A percentile compares a stretch with the other conserved stretches of the same genome.
Evolutionary conservation across 1,140 invertebrate species (phyloP).

Genomic region (Zaprionus lachaisei): DNA sequence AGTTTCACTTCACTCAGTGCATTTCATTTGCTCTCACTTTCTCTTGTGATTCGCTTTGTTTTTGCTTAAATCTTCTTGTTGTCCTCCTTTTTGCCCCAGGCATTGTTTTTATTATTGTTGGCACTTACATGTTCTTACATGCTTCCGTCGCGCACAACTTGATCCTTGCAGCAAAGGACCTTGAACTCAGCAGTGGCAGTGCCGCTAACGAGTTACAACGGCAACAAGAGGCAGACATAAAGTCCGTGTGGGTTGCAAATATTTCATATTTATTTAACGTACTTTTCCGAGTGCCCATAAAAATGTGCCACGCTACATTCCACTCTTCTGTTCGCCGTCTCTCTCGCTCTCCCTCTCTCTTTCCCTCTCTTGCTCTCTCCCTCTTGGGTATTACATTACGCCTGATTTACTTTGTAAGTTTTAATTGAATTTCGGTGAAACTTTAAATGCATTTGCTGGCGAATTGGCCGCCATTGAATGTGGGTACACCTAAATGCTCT

Average conservation of each 20-base stretch:
- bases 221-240: slow-evolving; percentile 19
- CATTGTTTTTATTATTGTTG: slow-evolving; percentile 74
- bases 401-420: slow-evolving; percentile 53
- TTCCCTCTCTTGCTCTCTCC: background rate
- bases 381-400: slow-evolving; percentile 11
- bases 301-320: background rate
- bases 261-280: slow-evolving; percentile 62
- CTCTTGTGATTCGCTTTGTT: background rate
- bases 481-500: slow-evolving; percentile 35
- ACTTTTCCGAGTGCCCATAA: slow-evolving; percentile 47
- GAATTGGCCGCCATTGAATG: slow-evolving; percentile 32
- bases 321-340: background rate
- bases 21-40: slow-evolving; percentile 38
- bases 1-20: slow-evolving; percentile 23
- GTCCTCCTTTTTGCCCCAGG: slow-evolving; percentile 57
- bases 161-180: slow-evolving; percentile 55
- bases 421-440: slow-evolving; percentile 48
- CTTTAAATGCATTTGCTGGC: slow-evolving; percentile 37
- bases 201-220: slow-evolving; percentile 51
- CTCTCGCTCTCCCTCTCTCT: background rate
- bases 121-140: slow-evolving; percentile 57
- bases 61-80: slow-evolving; percentile 58
- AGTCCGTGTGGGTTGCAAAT: slow-evolving; percentile 38
- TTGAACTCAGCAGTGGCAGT: slow-evolving; percentile 40
- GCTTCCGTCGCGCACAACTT: slow-evolving; percentile 44